Evolutionary conservation across 2,888 invertebrate species (phyloP).

Genomic region (Drosophila mayaguana): DNA sequence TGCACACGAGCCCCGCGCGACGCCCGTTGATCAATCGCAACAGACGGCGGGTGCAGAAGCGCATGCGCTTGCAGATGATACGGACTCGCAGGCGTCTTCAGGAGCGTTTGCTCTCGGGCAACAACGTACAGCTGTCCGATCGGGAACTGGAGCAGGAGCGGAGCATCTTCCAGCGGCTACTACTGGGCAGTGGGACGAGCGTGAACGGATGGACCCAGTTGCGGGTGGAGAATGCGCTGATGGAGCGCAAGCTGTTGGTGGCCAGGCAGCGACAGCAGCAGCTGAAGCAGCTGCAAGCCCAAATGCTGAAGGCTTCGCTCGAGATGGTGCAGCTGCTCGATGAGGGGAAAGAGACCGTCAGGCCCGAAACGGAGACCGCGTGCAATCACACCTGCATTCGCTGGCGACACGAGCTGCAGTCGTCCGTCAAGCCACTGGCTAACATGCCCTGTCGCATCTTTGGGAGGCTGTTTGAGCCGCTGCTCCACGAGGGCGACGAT

Average conservation of each 20-base stretch:
- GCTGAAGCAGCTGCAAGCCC: neutral
- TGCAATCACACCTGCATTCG: neutral
- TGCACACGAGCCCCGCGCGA: accelerated
- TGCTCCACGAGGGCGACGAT: neutral
- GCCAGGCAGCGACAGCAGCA: conserved; percentile 2
- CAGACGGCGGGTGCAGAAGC: neutral
- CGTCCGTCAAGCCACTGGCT: neutral
- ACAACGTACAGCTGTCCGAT: neutral
- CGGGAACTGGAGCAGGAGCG: conserved; percentile 1
- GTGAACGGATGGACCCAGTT: neutral
- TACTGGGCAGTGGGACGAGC: neutral
- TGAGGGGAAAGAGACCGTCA: no score
- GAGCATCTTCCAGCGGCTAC: neutral
- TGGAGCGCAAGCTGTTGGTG: conserved; percentile 1
- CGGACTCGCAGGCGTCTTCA: neutral
- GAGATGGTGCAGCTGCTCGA: neutral
- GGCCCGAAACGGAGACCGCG: neutral
- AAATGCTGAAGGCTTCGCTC: neutral
- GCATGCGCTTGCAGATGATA: neutral
- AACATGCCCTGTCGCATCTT: conserved; percentile 4
- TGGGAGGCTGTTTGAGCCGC: conserved; percentile 5
- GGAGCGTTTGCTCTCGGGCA: neutral
- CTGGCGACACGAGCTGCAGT: conserved; percentile 6
- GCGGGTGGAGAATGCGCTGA: conserved; percentile 5
- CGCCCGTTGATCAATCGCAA: neutral